Conservation (phyloP, 53 echinoderm and acorn worm species). For the Paracentrotus lividus region DNA sequence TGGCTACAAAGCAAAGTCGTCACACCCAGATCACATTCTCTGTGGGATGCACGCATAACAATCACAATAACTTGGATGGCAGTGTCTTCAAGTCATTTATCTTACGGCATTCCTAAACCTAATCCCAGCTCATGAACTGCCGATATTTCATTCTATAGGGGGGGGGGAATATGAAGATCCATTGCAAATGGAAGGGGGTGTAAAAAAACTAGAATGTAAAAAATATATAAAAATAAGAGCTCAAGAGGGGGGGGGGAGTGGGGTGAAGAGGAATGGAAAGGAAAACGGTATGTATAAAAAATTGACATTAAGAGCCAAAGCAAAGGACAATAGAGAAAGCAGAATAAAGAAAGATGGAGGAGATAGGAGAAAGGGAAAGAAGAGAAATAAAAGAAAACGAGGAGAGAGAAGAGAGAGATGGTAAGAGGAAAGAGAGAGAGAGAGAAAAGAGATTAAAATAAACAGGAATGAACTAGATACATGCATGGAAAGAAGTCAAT, state of each 20-base stretch:
- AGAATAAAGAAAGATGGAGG: too few species aligned
- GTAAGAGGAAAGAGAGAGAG: background rate
- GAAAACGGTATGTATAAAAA: background rate
- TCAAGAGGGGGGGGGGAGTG: too few species aligned
- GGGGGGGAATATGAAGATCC: background rate
- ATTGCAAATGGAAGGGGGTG: background rate
- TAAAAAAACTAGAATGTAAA: background rate
- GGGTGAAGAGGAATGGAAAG: background rate
- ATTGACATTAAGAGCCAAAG: too few species aligned
- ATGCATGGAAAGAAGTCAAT: too few species aligned
- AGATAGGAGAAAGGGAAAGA: background rate
- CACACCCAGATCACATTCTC: background rate
- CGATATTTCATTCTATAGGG: background rate
- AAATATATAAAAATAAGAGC: background rate
- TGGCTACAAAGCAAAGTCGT: constrained; percentile 5
- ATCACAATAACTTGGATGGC: constrained; percentile 3
- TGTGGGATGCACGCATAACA: background rate
- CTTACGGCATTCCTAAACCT: background rate
- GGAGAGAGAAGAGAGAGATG: background rate
- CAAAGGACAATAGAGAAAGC: background rate
- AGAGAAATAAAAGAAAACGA: background rate
- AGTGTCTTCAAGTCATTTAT: constrained; percentile 4
- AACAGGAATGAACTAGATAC: background rate
- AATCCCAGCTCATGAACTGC: background rate
- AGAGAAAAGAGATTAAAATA: background rate